Conservation (phyloP, 2,797 vertebrate genomes). For the Numenius phaeopus region DNA sequence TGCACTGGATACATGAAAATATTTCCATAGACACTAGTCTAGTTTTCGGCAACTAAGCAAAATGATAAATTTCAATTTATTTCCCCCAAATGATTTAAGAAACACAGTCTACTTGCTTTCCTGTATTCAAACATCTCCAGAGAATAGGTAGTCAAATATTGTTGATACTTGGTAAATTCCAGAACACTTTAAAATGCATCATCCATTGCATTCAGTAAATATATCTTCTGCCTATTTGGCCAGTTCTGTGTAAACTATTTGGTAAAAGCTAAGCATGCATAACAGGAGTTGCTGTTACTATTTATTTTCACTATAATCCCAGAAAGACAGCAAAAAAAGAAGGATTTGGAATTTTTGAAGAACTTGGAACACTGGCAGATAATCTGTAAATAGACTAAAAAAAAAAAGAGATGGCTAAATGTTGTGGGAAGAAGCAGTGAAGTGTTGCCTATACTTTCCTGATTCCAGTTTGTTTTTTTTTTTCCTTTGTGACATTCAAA, state of each 20-base stretch:
- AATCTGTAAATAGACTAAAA: neutral
- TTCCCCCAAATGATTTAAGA: neutral
- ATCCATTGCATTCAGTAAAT: neutral
- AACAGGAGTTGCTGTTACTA: neutral
- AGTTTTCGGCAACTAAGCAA: neutral
- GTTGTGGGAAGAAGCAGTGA: neutral
- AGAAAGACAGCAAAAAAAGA: neutral
- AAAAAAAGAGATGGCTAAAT: neutral
- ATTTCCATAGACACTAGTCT: neutral
- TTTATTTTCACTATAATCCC: neutral
- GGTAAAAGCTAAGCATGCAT: fast-evolving
- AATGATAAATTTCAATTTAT: neutral
- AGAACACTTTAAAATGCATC: neutral
- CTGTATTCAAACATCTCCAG: neutral
- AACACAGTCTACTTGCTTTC: neutral
- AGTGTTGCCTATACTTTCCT: neutral
- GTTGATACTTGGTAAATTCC: neutral
- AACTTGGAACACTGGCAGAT: neutral
- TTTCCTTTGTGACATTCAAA: neutral
- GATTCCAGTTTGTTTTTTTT: neutral
- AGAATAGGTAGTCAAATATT: neutral
- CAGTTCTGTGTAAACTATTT: neutral
- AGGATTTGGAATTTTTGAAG: neutral
- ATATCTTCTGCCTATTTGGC: neutral
- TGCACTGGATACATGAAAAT: neutral